Conservation (phyloP, 2,797 vertebrate genomes). For the Poecile montanus region DNA sequence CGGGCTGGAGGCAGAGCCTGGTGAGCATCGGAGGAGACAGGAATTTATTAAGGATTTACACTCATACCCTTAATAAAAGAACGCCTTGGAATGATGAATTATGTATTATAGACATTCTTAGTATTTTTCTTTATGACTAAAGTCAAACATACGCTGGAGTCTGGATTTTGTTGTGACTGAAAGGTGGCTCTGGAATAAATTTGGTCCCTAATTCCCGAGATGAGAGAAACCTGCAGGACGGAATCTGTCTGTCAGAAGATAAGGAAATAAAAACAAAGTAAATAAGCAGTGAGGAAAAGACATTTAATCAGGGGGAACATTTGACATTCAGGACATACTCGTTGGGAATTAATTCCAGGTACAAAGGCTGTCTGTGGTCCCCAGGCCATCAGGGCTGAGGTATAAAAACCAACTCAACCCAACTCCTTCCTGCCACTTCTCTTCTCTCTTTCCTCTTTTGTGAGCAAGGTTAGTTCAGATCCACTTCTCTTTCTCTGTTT, state of each 20-base stretch:
- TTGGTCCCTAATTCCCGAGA: not conserved
- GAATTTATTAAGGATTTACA: not conserved
- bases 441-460: not conserved
- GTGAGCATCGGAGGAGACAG: not conserved
- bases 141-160: not conserved
- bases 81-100: not conserved
- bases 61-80: not conserved
- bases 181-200: not conserved
- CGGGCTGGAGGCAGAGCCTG: not conserved
- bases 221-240: not conserved
- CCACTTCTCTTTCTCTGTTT: not conserved
- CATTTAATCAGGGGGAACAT: not conserved
- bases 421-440: not conserved
- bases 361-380: slow-evolving; percentile 55
- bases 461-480: slow-evolving; percentile 47
- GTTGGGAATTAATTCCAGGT: slow-evolving; percentile 3
- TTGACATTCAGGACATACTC: not conserved
- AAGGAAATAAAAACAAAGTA: slow-evolving; percentile 27
- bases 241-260: slow-evolving; percentile 5
- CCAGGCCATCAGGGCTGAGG: not conserved
- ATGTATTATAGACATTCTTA: not conserved
- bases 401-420: slow-evolving; percentile 46
- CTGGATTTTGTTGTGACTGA: not conserved
- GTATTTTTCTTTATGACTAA: slow-evolving; percentile 8
- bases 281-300: not conserved